A percentile compares a stretch with the other conserved stretches of the same genome.
Evolutionary conservation across 2,888 invertebrate species (phyloP).

Genomic region (Galerucella pusilla): DNA sequence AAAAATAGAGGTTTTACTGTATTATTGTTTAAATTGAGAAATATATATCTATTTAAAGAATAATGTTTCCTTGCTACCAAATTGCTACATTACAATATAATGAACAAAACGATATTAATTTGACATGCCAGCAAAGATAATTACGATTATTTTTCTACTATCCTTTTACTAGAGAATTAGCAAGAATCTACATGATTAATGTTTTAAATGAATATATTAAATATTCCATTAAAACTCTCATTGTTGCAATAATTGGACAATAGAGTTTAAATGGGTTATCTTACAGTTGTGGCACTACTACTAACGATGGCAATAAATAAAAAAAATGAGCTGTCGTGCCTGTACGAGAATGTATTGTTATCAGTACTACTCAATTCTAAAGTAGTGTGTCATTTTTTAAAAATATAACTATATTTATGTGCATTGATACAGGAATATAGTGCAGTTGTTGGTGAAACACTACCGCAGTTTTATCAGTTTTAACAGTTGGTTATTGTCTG

Average conservation of each 20-base stretch:
- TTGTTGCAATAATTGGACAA: slow-evolving; percentile 21
- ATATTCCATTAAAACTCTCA: background rate
- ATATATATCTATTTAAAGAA: no score
- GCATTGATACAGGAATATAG: no score
- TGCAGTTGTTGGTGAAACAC: no score
- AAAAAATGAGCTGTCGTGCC: slow-evolving; percentile 1
- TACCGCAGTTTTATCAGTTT: no score
- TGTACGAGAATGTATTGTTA: background rate
- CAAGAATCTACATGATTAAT: background rate
- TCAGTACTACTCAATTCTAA: background rate
- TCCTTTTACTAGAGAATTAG: background rate
- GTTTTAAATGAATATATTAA: slow-evolving; percentile 9
- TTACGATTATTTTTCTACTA: no score
- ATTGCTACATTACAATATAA: no score
- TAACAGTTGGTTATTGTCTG: no score
- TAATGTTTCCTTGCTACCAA: no score
- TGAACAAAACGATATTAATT: no score
- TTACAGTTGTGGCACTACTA: slow-evolving; percentile 23
- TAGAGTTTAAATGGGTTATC: slow-evolving; percentile 21
- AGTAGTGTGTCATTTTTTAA: background rate
- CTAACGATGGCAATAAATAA: slow-evolving; percentile 12
- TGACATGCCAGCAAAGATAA: no score
- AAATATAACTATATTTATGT: background rate
- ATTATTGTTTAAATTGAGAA: no score
- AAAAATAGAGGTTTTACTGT: no score